phyloP scores from a whole-genome alignment of 2,797 vertebrate genomes.

The Chaetodon trifasciatus region DNA sequence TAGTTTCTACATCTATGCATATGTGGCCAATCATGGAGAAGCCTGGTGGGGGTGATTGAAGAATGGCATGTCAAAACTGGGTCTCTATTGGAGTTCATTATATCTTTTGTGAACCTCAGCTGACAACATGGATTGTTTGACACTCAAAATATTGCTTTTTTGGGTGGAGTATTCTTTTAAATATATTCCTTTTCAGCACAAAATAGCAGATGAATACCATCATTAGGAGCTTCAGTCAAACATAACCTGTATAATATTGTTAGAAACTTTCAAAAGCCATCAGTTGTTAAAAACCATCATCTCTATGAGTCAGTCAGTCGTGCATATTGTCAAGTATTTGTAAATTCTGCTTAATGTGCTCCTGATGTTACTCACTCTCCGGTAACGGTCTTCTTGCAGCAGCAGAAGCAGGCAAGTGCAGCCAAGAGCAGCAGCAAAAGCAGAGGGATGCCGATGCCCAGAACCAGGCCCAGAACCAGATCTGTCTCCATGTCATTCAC shows the following conservation, averaged over 20 bases:
- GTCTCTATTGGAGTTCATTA: not conserved
- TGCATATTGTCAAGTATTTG: not conserved
- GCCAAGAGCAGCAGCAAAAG: conserved; percentile 85
- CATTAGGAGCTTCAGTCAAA: not conserved
- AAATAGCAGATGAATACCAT: not conserved
- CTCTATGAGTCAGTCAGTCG: not conserved
- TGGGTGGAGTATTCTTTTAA: too few relatives aligned
- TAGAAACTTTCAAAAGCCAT: not conserved
- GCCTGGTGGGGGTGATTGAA: not conserved
- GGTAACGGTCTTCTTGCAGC: conserved; percentile 80
- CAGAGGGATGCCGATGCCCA: conserved; percentile 88
- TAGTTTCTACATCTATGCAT: not conserved
- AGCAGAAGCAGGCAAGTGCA: conserved; percentile 82
- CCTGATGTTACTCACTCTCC: conserved; percentile 82
- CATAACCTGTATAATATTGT: not conserved
- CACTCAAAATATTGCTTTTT: not conserved
- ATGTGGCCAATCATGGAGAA: not conserved
- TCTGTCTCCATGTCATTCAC: not conserved
- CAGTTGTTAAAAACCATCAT: not conserved
- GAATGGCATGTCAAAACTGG: not conserved
- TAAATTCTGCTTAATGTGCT: not conserved
- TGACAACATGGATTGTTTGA: not conserved
- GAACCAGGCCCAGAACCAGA: conserved; percentile 84
- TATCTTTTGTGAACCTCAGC: not conserved
- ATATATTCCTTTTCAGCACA: not conserved